phyloP scores from a whole-genome alignment of 2,797 vertebrate species.

The Pteronotus mesoamericanus region DNA sequence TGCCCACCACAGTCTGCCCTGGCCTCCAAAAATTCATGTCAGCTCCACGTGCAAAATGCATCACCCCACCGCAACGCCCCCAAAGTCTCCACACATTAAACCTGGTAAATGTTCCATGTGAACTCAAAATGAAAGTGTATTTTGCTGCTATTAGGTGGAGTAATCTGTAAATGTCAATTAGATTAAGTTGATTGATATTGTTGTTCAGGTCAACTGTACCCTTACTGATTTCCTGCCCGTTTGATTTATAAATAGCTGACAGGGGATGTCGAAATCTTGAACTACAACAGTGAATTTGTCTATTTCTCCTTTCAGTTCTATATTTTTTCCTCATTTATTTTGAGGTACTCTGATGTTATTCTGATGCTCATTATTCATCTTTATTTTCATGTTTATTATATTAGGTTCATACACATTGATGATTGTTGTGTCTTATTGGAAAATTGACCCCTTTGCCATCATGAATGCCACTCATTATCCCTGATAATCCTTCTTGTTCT shows the following conservation, averaged over 20 bases:
- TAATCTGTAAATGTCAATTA: conserved; percentile 26
- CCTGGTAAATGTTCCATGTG: background rate
- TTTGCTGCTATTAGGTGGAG: background rate
- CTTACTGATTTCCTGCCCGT: conserved; percentile 12
- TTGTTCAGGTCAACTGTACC: background rate
- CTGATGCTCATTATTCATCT: background rate
- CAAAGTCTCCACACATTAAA: background rate
- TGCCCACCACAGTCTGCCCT: background rate
- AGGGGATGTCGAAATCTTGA: background rate
- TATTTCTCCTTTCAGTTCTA: background rate
- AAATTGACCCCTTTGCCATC: background rate
- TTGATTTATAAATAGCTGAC: conserved; percentile 7
- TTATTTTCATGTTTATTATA: background rate
- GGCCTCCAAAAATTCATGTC: background rate
- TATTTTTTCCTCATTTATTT: background rate
- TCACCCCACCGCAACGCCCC: background rate
- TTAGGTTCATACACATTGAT: background rate
- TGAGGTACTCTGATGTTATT: background rate
- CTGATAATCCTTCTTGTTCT: background rate
- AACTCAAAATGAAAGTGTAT: background rate
- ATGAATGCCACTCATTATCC: background rate
- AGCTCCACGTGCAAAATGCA: background rate
- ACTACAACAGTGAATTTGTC: background rate
- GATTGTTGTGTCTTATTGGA: background rate
- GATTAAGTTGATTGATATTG: background rate